These are phyloP conservation scores for Zeugodacus cucurbitae DNA, from an alignment of 1,140 invertebrate genomes.

Conservation along the genomic window DNA sequence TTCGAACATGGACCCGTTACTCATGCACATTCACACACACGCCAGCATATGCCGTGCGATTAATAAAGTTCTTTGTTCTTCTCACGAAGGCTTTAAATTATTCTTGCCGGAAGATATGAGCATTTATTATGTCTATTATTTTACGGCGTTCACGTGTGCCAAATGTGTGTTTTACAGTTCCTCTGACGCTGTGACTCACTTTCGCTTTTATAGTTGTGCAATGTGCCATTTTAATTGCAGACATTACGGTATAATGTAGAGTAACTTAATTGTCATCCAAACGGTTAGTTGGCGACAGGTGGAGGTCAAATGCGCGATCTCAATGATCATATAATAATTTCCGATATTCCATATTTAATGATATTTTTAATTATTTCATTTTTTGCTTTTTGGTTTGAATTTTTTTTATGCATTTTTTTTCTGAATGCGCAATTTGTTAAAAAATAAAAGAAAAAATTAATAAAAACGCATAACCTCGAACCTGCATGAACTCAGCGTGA, in stretches of 20 bases:
- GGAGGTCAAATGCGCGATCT: no score
- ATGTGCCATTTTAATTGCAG: neutral
- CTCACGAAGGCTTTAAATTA: neutral
- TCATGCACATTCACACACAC: neutral
- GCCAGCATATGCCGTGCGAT: neutral
- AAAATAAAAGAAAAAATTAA: neutral
- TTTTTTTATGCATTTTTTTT: neutral
- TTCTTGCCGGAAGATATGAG: neutral
- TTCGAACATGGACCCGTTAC: neutral
- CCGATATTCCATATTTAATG: no score
- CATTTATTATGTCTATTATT: constrained; percentile 11
- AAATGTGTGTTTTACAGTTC: constrained; percentile 19
- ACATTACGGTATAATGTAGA: no score
- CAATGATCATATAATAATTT: no score
- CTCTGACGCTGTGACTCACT: constrained; percentile 23
- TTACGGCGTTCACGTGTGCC: constrained; percentile 1
- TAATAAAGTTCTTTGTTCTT: neutral
- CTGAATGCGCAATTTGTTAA: neutral
- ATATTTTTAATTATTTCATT: no score
- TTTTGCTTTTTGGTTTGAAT: no score
- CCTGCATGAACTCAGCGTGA: neutral
- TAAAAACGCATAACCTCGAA: neutral
- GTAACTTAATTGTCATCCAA: no score
- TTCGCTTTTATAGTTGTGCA: constrained; percentile 17
- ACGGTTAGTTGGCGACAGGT: no score